A percentile compares a stretch with the other conserved stretches of the same genome.
Evolutionary conservation across 2,113 vertebrate genomes (phyloP).

Genomic region (Columba livia): DNA sequence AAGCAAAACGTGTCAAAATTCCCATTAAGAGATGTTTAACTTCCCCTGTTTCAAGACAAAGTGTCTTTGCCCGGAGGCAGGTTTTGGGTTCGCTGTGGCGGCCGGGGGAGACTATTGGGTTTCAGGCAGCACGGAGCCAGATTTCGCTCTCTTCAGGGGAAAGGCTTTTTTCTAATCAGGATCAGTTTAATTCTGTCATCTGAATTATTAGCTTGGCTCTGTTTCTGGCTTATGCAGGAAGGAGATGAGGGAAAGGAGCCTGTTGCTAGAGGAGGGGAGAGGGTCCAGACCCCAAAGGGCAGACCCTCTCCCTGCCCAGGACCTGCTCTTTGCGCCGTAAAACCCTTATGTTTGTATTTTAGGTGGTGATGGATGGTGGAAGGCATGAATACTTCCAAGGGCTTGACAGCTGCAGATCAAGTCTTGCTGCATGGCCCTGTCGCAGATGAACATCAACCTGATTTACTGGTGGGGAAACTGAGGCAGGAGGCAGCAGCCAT

Average conservation of each 20-base stretch:
- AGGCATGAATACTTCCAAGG: neutral
- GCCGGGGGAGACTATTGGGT: slow-evolving; percentile 59
- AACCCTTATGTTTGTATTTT: rapidly evolving
- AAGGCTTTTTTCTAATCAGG: slow-evolving; percentile 61
- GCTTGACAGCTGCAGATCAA: neutral
- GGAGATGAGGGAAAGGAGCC: neutral
- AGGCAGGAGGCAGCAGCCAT: rapidly evolving
- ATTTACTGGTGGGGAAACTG: neutral
- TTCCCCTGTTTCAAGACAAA: slow-evolving; percentile 47
- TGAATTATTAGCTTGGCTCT: slow-evolving; percentile 54
- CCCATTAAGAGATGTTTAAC: slow-evolving; percentile 64
- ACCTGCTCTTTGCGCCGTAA: neutral
- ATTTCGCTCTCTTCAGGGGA: slow-evolving; percentile 37
- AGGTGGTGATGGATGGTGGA: neutral
- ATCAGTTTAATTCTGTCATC: slow-evolving; percentile 69
- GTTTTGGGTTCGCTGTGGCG: neutral
- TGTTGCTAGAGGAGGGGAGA: neutral
- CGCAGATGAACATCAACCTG: neutral
- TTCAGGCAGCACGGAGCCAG: slow-evolving; percentile 42
- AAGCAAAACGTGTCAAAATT: slow-evolving; percentile 67
- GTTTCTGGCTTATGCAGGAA: slow-evolving; percentile 31
- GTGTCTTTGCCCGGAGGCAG: slow-evolving; percentile 56
- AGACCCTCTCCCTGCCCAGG: neutral
- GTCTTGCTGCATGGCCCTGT: neutral
- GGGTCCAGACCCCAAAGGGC: neutral